phyloP scores from a whole-genome alignment of 2,888 invertebrate species.

The Ophion ventricosus region DNA sequence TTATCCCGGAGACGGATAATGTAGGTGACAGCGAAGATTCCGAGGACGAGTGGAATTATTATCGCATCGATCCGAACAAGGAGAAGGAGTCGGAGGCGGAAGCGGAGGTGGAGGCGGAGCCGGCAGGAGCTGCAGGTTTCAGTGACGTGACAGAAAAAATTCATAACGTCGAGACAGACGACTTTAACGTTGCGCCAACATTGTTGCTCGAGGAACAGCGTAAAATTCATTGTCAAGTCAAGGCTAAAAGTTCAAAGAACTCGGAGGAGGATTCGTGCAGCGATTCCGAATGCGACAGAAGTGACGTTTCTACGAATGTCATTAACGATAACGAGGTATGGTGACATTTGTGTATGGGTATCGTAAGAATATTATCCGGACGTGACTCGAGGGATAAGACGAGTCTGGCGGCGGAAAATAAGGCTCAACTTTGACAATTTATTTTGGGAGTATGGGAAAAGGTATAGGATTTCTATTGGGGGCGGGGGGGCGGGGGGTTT shows the following conservation, averaged over 20 bases:
- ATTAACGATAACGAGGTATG: constrained; percentile 75
- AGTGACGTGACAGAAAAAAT: constrained; percentile 73
- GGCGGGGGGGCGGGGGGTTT: no score
- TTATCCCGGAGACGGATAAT: constrained; percentile 86
- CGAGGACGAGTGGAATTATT: constrained; percentile 96
- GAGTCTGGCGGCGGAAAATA: no score
- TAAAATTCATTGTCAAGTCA: constrained; percentile 53
- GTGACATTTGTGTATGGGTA: constrained; percentile 6
- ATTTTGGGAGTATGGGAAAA: no score
- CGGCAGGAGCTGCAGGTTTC: constrained; percentile 59
- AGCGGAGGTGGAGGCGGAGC: constrained; percentile 70
- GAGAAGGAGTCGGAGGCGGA: constrained; percentile 83
- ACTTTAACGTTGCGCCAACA: constrained; percentile 76
- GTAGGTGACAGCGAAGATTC: constrained; percentile 91
- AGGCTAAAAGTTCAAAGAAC: constrained; percentile 50
- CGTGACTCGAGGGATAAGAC: no score
- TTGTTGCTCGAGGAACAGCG: constrained; percentile 60
- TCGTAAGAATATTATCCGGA: no score
- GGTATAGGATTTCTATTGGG: no score
- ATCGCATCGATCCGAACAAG: constrained; percentile 88
- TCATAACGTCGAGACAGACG: constrained; percentile 84
- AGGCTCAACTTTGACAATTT: no score
- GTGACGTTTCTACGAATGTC: constrained; percentile 67
- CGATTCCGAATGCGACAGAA: constrained; percentile 58
- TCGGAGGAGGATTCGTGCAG: constrained; percentile 50